These are phyloP conservation scores for Diacarnus erythraeanus DNA, from an alignment of 37 sponge, comb jelly and placozoan species.

Conservation along the genomic window DNA sequence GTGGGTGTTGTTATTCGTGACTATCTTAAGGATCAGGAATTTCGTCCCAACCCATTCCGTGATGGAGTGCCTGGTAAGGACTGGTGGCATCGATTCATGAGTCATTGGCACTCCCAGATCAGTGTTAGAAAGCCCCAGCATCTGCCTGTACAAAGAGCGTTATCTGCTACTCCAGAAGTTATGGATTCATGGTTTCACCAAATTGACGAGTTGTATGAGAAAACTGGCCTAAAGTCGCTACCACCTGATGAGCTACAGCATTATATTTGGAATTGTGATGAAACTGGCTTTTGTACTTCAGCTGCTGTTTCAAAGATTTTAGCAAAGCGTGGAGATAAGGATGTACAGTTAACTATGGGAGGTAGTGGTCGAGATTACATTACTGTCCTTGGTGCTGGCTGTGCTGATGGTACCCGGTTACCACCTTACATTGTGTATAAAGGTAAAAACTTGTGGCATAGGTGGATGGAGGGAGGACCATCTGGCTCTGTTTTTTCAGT, in stretches of 20 bases:
- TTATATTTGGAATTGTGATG: constrained; percentile 53
- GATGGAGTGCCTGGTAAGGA: constrained; percentile 28
- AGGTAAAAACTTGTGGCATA: constrained; percentile 47
- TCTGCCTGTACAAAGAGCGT: constrained; percentile 12
- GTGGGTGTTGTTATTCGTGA: constrained; percentile 33
- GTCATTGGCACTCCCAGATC: constrained; percentile 28
- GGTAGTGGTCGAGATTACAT: constrained; percentile 60
- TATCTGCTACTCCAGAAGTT: constrained; percentile 15
- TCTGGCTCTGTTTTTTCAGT: constrained; percentile 22
- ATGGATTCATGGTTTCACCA: constrained; percentile 14
- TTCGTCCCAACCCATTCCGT: constrained; percentile 27
- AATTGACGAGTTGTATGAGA: background rate
- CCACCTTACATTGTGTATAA: constrained; percentile 60
- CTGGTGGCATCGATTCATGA: constrained; percentile 47
- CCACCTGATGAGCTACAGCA: constrained; percentile 5
- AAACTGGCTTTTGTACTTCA: constrained; percentile 59
- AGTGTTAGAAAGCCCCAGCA: constrained; percentile 28
- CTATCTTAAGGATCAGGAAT: constrained; percentile 14
- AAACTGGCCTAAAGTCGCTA: background rate
- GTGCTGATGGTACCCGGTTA: constrained; percentile 43
- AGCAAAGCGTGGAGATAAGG: constrained; percentile 31
- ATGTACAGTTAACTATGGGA: constrained; percentile 46
- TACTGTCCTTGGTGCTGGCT: constrained; percentile 42
- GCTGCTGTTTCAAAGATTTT: constrained; percentile 13
- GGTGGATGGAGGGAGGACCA: constrained; percentile 43